Base-by-base conservation (phyloP, 2,797 vertebrate species). In the Labeo calbasu region DNA sequence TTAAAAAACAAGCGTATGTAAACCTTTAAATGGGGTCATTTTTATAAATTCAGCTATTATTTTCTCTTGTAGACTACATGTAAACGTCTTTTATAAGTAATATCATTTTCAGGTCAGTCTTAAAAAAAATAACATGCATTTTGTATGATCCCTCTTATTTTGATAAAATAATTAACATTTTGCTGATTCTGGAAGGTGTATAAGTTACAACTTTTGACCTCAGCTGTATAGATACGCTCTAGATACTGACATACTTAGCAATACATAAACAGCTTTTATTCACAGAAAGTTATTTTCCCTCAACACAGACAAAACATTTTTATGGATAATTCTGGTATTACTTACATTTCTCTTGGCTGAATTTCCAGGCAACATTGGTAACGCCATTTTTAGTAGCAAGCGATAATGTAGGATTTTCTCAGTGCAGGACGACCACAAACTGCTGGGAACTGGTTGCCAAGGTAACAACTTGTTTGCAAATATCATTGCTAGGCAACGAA, bases 311-410 rank as follows among this genome's bases (percentile, higher is more conserved):
- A 70, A 17, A 57, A 21, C 19, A 28, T 36, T 32, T 53, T 0
- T n/a, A 36, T n/a, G 9, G 15, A 43, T 63, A 1, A 21, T 78
- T 65, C n/a, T 79, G 32, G 12, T 32, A 70, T 13, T 69, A 96
- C 96, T 96, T 94, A 98, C 97, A 3, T 93, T 94, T 91, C 86
- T 92, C 36, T 91, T 93, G 78, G 88, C 88, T 28, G 89, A 94
- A 77, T 91, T 84, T 68, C 96, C 96, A 0, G 94, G 95, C 43
- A 97, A 87, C 79, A 95, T 82, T 2, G 97, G 97, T 73, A 97
- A 90, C 63, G 93, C 78, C 97, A 98, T 97, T 21, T 1, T 77
- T 48, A 81, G 13, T 7, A 23, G 14, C 59, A 13, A 19, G 15
- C 19, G 1, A 19, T 15, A 7, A 2, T 36, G 50, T 65, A n/a